A percentile compares a stretch with the other conserved stretches of the same genome.
These are phyloP conservation scores for Lasioglossum calceatum DNA, from an alignment of 2,888 invertebrate species.

Conservation along the genomic window DNA sequence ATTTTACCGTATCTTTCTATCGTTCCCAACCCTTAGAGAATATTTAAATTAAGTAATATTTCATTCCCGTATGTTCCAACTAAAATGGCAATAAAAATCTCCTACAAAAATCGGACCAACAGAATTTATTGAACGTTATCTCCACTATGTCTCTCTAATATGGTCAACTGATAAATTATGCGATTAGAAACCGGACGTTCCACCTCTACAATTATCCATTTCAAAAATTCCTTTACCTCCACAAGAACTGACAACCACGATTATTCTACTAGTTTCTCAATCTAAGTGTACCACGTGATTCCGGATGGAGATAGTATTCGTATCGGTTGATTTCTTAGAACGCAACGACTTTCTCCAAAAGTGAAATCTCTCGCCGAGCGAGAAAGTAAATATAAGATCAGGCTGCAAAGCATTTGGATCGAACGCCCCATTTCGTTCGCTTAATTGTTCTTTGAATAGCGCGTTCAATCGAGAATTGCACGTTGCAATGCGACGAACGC, in stretches of 20 bases:
- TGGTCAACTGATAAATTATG: not conserved
- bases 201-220: not conserved
- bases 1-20: not conserved
- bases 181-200: not conserved
- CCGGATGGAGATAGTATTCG: conserved; percentile 7
- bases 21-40: not conserved
- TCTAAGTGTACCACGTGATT: not conserved
- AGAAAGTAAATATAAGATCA: conserved; percentile 67
- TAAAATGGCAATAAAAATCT: not conserved
- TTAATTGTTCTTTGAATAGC: not conserved
- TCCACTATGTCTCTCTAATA: not conserved
- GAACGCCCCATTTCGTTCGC: not conserved
- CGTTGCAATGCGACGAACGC: not conserved
- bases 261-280: not conserved
- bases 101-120: not conserved
- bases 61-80: not conserved
- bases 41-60: not conserved
- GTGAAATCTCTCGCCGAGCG: conserved; percentile 72
- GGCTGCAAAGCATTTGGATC: conserved; percentile 5
- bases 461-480: not conserved
- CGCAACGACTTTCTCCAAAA: conserved; percentile 74
- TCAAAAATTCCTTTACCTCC: not conserved
- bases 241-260: not conserved
- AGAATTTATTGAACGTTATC: not conserved
- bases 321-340: conserved; percentile 37